phyloP scores from a whole-genome alignment of 2,888 invertebrate species.

The Muscina levida region DNA sequence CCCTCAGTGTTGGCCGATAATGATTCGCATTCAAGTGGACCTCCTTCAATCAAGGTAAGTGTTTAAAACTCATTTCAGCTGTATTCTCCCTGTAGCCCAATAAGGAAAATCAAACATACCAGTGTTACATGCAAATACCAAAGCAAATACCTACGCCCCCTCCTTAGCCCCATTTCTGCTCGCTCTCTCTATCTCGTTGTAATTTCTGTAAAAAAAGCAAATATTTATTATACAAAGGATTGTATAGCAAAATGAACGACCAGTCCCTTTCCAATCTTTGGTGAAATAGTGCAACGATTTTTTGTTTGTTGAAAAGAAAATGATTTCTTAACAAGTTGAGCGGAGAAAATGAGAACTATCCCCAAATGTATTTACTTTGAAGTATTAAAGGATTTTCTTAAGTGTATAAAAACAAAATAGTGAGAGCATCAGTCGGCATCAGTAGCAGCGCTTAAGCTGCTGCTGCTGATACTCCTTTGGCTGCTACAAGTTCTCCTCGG shows the following conservation, averaged over 20 bases:
- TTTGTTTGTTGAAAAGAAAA: background rate
- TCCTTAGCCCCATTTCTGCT: background rate
- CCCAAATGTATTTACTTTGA: constrained; percentile 33
- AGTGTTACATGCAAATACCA: background rate
- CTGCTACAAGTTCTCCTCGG: background rate
- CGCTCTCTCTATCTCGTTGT: background rate
- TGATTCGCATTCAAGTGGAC: constrained; percentile 87
- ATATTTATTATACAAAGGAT: background rate
- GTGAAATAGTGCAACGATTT: background rate
- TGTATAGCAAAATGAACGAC: background rate
- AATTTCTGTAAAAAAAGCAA: background rate
- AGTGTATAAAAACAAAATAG: constrained; percentile 17
- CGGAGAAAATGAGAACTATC: background rate
- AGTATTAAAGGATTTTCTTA: constrained; percentile 39
- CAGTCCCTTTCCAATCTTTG: background rate
- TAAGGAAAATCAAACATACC: background rate
- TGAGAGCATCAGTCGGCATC: too few species aligned
- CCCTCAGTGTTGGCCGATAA: constrained; percentile 90
- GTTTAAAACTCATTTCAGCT: background rate
- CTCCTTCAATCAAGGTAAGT: constrained; percentile 91
- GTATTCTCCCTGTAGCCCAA: background rate
- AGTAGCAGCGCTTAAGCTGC: too few species aligned
- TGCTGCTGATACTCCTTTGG: too few species aligned
- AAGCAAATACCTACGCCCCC: background rate
- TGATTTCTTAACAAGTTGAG: constrained; percentile 22